These are phyloP conservation scores for Neomonachus schauinslandi DNA, from an alignment of 2,113 vertebrate species.

Conservation along the genomic window DNA sequence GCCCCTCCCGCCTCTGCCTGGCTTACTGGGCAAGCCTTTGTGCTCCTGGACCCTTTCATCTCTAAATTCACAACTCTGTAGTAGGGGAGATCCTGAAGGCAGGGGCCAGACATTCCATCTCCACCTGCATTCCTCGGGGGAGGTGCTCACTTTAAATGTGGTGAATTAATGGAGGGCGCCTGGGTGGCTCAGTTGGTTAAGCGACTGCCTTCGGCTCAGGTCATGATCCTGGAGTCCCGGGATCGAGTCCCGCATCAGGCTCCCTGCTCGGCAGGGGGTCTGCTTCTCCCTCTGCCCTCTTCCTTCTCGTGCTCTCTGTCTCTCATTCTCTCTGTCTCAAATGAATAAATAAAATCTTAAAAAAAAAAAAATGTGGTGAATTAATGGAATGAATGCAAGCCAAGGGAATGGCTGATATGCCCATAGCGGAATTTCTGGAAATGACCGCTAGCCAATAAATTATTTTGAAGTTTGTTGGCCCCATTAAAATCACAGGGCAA, in stretches of 20 bases:
- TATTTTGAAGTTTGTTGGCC: background rate
- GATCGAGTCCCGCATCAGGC: no score
- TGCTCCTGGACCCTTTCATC: background rate
- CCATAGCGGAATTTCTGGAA: background rate
- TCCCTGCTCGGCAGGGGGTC: no score
- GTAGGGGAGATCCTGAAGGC: background rate
- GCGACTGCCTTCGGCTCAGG: no score
- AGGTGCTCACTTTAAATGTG: background rate
- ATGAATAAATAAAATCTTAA: no score
- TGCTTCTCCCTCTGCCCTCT: no score
- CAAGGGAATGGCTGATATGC: background rate
- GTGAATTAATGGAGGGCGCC: background rate
- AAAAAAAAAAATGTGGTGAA: background rate
- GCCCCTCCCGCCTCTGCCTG: background rate
- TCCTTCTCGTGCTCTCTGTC: no score
- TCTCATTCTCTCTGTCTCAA: no score
- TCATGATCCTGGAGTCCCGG: no score
- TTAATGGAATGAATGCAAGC: background rate
- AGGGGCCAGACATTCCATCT: background rate
- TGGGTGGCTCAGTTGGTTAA: no score
- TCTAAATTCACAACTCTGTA: background rate
- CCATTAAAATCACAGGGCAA: background rate
- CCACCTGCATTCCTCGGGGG: rapidly evolving
- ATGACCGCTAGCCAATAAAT: background rate
- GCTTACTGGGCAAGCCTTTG: background rate